Evolutionary conservation across 2,113 vertebrate genomes (phyloP).

Genomic region (Oryzias javanicus): DNA sequence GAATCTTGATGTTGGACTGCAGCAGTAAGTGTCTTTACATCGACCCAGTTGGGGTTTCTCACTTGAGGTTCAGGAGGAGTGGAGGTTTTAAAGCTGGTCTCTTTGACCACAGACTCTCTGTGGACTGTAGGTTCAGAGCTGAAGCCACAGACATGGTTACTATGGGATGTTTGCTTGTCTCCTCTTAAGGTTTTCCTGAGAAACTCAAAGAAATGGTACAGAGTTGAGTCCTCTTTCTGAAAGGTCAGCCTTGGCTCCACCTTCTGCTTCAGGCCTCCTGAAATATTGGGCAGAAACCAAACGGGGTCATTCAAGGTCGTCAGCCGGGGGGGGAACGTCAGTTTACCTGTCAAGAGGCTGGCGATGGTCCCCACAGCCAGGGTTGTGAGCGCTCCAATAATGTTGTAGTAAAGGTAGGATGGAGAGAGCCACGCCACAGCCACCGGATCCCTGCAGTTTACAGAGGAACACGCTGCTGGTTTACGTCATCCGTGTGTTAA

Average conservation of each 20-base stretch:
- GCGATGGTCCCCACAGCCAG: conserved; percentile 75
- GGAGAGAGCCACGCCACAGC: conserved; percentile 80
- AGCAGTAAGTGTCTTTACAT: too few relatives aligned
- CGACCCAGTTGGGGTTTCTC: too few relatives aligned
- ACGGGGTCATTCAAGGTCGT: not conserved
- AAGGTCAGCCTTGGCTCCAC: conserved; percentile 56
- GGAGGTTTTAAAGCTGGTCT: too few relatives aligned
- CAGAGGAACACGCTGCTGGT: not conserved
- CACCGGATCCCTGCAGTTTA: conserved; percentile 67
- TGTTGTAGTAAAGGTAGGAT: conserved; percentile 85
- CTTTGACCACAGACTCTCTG: too few relatives aligned
- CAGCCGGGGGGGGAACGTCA: too few relatives aligned
- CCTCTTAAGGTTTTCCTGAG: conserved; percentile 53
- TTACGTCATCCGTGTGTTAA: too few relatives aligned
- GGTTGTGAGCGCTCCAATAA: conserved; percentile 77
- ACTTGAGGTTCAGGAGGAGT: too few relatives aligned
- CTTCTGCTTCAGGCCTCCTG: conserved; percentile 65
- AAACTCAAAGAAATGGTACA: conserved; percentile 51
- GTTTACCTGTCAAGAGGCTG: conserved; percentile 82
- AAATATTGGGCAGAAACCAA: not conserved
- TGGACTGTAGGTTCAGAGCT: too few relatives aligned
- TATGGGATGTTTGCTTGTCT: too few relatives aligned
- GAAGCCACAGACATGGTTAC: too few relatives aligned
- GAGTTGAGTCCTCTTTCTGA: conserved; percentile 68
- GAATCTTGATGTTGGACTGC: too few relatives aligned